Base-by-base conservation (phyloP, 1,140 invertebrate genomes). In the Macrotrachela quadricornifera region DNA sequence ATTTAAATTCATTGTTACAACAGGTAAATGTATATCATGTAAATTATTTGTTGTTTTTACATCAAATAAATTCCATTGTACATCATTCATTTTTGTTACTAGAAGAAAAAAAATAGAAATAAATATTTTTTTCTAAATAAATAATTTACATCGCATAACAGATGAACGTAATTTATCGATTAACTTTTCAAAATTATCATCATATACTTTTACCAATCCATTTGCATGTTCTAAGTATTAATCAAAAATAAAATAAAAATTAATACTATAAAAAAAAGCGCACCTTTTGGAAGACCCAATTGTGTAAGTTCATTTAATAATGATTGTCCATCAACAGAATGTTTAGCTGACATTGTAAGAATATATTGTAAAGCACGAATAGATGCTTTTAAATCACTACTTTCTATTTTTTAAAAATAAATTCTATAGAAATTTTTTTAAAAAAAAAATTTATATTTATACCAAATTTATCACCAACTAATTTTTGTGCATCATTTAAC, bases 301-400 rank as follows among this genome's bases (percentile, higher is more conserved):
- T 76, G 75, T 59, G 83, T 81, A 17, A 85, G 70, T 71, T 85
- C 82, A 60, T 75, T 80, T 1, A 74, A 74, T 44, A 85, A 67
- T 1, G 65, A 59, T 11, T 74, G 71, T 36, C 75, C 75, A 50
- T 76, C 75, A 18, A 79, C 77, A 48, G 71, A 74, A 60, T 80
- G 77, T 49, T 78, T 75, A 4, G 75, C 68, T 0, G 80, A 77
- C 53, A 76, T 80, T 15, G 71, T 72, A 1, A 84, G 64, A 50
- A 83, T 78, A 61, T 78, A 81, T 38, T 75, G 68, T 13, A 83
- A 59, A 39, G 79, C 80, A 37, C 80, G 78, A 37, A 83, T 72
- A 45, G 76, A 75, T 0, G 79, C 79, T 68, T 82, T 81, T 2
- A 77, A 64, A 64, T 79, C 77, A 41, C 71, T 66, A 46, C 57